These are phyloP conservation scores for Acanthopleura granulata DNA, from an alignment of 2,888 invertebrate genomes.

Conservation along the genomic window DNA sequence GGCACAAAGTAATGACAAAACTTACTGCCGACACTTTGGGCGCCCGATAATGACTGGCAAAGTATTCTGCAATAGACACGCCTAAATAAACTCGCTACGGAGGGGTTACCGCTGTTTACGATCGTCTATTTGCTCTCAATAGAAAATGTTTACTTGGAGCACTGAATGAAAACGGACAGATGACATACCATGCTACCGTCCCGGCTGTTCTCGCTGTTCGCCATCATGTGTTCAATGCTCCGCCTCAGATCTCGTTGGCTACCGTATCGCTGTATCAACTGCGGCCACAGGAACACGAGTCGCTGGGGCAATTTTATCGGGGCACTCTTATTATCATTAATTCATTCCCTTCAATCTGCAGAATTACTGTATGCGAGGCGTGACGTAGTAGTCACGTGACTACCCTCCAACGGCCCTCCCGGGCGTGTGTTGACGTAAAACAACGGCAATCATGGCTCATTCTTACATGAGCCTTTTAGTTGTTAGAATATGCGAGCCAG, in stretches of 20 bases:
- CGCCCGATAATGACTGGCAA: neutral
- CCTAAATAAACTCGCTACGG: conserved; percentile 3
- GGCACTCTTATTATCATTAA: conserved; percentile 21
- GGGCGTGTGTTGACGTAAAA: neutral
- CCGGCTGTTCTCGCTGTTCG: conserved; percentile 30
- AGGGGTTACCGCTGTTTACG: neutral
- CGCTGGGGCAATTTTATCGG: conserved; percentile 34
- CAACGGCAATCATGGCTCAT: too few relatives aligned
- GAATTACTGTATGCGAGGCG: conserved; percentile 18
- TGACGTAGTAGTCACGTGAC: neutral
- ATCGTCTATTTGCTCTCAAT: conserved; percentile 11
- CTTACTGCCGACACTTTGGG: neutral
- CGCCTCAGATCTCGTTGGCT: neutral
- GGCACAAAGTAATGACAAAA: neutral
- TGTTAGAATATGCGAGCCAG: neutral
- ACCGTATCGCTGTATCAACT: conserved; percentile 19
- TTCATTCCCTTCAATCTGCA: conserved; percentile 20
- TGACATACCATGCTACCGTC: conserved; percentile 34
- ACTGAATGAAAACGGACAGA: conserved; percentile 7
- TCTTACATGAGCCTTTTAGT: too few relatives aligned
- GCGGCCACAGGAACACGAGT: conserved; percentile 24
- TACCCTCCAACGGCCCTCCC: neutral
- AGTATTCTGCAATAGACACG: conserved; percentile 8
- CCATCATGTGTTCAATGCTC: conserved; percentile 27
- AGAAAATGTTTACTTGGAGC: conserved; percentile 17